Percentiles rank a stretch among this genome's conserved stretches.
phyloP scores from a whole-genome alignment of 2,113 vertebrate genomes.

The Centropus bengalensis region DNA sequence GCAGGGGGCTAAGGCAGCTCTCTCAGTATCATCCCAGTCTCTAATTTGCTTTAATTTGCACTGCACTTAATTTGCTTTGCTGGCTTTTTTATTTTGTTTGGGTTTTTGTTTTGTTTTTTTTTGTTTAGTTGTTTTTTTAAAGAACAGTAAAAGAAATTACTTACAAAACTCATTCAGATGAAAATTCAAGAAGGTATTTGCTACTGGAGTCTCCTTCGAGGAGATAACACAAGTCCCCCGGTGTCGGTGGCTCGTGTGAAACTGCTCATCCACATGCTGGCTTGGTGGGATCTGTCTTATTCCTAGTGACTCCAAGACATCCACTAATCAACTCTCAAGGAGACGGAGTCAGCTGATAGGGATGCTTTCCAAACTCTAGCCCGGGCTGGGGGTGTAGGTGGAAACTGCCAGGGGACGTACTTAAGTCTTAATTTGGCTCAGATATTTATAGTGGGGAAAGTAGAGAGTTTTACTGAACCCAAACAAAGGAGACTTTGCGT shows the following conservation, averaged over 20 bases:
- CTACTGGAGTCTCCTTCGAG: constrained; percentile 24
- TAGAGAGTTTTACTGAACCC: constrained; percentile 34
- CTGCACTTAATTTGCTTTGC: neutral
- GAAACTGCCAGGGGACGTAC: constrained; percentile 51
- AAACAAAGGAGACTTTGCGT: neutral
- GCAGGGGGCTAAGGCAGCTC: neutral
- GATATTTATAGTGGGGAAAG: constrained; percentile 16
- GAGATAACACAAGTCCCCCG: constrained; percentile 36
- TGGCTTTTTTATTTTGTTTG: neutral
- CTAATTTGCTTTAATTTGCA: too few relatives aligned
- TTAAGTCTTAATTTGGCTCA: constrained; percentile 26
- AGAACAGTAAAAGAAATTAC: constrained; percentile 1
- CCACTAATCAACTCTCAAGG: constrained; percentile 88
- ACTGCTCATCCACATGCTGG: neutral
- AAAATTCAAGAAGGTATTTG: neutral
- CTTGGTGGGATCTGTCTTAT: constrained; percentile 73
- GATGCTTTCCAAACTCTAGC: constrained; percentile 83
- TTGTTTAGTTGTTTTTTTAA: neutral
- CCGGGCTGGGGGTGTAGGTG: neutral
- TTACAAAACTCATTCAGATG: constrained; percentile 11
- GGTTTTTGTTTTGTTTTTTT: neutral
- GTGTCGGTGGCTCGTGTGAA: constrained; percentile 24
- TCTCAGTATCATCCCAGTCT: constrained; percentile 19
- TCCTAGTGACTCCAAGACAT: constrained; percentile 85
- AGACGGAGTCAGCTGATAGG: constrained; percentile 89